A percentile compares a stretch with the other conserved stretches of the same genome.
Evolutionary conservation across 1,140 invertebrate genomes (phyloP).

Genomic region (Ptiloglossa arizonensis): DNA sequence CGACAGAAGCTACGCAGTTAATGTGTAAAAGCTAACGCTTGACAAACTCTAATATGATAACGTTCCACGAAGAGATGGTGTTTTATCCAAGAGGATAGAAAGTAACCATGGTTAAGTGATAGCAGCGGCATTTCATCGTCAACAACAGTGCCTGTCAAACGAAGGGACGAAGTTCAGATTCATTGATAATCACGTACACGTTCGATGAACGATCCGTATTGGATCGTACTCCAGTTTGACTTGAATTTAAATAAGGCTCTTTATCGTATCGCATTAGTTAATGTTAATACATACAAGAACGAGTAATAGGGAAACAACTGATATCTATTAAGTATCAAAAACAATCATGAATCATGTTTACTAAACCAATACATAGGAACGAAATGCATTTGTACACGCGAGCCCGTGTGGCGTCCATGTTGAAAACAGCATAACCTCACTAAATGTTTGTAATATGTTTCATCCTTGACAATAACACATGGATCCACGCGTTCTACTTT

Average conservation of each 20-base stretch:
- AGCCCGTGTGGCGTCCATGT: conserved; percentile 13
- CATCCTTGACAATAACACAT: neutral
- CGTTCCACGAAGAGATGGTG: neutral
- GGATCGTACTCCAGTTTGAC: neutral
- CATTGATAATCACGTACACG: conserved; percentile 39
- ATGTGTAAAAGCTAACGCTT: conserved; percentile 1
- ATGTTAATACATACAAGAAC: conserved; percentile 16
- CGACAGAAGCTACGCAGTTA: conserved; percentile 17
- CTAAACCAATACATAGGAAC: conserved; percentile 4
- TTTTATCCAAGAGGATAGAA: neutral
- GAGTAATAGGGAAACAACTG: neutral
- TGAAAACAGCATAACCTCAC: conserved; percentile 53
- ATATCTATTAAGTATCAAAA: conserved; percentile 2
- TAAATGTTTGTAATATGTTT: neutral
- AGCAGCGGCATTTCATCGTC: conserved; percentile 29
- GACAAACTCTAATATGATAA: conserved; percentile 16
- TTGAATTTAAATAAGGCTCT: neutral
- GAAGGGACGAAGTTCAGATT: conserved; percentile 59
- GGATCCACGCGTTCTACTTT: neutral
- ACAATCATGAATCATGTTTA: conserved; percentile 27
- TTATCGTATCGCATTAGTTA: conserved; percentile 13
- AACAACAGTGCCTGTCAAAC: conserved; percentile 41
- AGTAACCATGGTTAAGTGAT: conserved; percentile 5
- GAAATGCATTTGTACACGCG: conserved; percentile 14
- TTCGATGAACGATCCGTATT: neutral